These are phyloP conservation scores for Danio albolineatus DNA, from an alignment of 2,797 vertebrate species.

Conservation along the genomic window DNA sequence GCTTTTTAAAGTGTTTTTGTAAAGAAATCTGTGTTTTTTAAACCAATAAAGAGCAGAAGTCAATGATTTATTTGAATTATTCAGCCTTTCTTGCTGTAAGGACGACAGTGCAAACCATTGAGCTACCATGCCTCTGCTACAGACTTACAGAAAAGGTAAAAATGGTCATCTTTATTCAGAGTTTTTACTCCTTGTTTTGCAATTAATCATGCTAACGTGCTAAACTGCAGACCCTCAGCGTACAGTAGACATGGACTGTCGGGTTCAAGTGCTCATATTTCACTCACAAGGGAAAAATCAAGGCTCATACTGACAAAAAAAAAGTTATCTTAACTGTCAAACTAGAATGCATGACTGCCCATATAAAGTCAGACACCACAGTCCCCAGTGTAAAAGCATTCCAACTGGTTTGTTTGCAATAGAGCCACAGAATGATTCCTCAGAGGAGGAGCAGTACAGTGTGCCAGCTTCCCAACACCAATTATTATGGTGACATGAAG, in stretches of 20 bases:
- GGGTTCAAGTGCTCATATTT: neutral
- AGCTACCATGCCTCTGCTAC: too few relatives aligned
- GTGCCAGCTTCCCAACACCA: slow-evolving; percentile 48
- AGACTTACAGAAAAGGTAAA: neutral
- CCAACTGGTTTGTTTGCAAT: slow-evolving; percentile 39
- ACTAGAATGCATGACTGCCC: slow-evolving; percentile 14
- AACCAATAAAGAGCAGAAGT: too few relatives aligned
- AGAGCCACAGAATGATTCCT: slow-evolving; percentile 18
- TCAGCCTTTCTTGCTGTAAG: too few relatives aligned
- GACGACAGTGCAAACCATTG: too few relatives aligned
- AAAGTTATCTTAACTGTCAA: slow-evolving; percentile 17
- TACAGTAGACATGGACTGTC: neutral
- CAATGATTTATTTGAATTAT: too few relatives aligned
- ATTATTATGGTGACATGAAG: slow-evolving; percentile 54
- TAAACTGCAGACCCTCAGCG: neutral
- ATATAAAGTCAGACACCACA: slow-evolving; percentile 13
- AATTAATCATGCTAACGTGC: neutral
- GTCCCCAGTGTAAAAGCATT: slow-evolving; percentile 37
- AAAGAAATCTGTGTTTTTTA: too few relatives aligned
- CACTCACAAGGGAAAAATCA: neutral
- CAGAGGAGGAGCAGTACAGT: slow-evolving; percentile 42
- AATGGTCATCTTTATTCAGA: neutral
- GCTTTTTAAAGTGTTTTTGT: too few relatives aligned
- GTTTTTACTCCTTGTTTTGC: neutral
- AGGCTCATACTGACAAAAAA: slow-evolving; percentile 4